Evolutionary conservation across 2,113 vertebrate genomes (phyloP), one percentile per base, ranked within the genome.

Genomic region (Gasterosteus nipponicus): DNA sequence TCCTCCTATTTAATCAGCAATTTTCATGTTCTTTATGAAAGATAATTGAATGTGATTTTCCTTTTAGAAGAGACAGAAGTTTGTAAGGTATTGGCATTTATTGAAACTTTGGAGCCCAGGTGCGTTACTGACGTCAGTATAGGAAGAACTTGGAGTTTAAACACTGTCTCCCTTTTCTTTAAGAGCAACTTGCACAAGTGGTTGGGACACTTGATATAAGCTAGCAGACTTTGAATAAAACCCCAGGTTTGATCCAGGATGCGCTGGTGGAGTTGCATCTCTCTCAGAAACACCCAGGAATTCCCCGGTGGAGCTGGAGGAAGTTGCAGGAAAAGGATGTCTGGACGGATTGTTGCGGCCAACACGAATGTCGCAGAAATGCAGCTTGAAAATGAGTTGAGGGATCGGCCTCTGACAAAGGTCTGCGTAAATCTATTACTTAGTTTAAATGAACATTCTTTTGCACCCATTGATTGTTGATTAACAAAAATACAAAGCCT

Each of bases 321-420:
- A 84, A 74, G 71, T 41, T 53, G 0, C 49, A 59, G 57, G 41
- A 60, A 84, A 66, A 78, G 81, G 80, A 88, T 75, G 81, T 86
- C 75, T 80, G 78, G 51, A 53, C 51, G 18, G 3, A 76, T 79
- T 81, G 73, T 82, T 73, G 51, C 19, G n/a, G 63, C 69, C 15
- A 7, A 10, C 0, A 15, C 56, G 38, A 14, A 72, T 60, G 22
- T 68, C 29, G 19, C 54, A 53, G 29, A 49, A 39, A 22, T 57
- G 19, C 33, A 71, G 56, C 56, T 57, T 69, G 1, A 62, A 65
- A 42, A 57, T 58, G 26, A 73, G 68, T 33, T 51, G 26, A 67
- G 19, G 31, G 6, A 5, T 29, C 26, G 18, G 65, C 42, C 56
- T 65, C 9, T 14, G 44, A 35, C 33, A 59, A 42, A 79, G 14